These are phyloP conservation scores for Thera obeliscata DNA, from an alignment of 2,888 invertebrate species.

Conservation along the genomic window DNA sequence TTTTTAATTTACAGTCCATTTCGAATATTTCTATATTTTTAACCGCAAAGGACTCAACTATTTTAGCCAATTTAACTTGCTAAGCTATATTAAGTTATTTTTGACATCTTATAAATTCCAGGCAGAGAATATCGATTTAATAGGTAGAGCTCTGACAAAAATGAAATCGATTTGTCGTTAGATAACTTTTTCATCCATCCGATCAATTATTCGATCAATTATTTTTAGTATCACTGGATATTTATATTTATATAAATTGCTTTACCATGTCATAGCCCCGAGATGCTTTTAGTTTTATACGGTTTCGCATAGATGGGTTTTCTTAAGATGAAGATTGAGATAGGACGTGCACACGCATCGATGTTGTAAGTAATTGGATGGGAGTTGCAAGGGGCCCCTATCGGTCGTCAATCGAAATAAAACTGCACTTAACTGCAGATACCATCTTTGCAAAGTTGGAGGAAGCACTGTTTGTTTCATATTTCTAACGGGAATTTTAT, in stretches of 20 bases:
- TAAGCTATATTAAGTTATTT: too few relatives aligned
- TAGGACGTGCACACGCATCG: conserved; percentile 49
- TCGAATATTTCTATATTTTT: too few relatives aligned
- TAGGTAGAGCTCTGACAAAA: too few relatives aligned
- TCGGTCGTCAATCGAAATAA: conserved; percentile 80
- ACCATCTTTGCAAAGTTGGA: conserved; percentile 26
- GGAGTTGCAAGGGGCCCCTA: conserved; percentile 65
- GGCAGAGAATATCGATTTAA: too few relatives aligned
- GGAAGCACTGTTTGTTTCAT: conserved; percentile 4
- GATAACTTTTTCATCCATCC: too few relatives aligned
- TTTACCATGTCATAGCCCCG: neutral
- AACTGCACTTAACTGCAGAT: conserved; percentile 57
- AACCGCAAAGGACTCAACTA: too few relatives aligned
- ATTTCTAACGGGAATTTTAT: conserved; percentile 19
- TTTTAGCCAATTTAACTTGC: too few relatives aligned
- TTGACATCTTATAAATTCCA: too few relatives aligned
- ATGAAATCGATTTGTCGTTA: too few relatives aligned
- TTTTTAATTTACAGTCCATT: too few relatives aligned
- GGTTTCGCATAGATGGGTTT: conserved; percentile 26
- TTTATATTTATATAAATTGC: neutral
- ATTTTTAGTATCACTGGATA: too few relatives aligned
- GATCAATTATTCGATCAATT: too few relatives aligned
- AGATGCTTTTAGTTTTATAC: conserved; percentile 3
- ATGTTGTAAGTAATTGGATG: conserved; percentile 78
- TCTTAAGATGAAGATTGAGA: conserved; percentile 32